Conservation (phyloP, 2,113 vertebrate species). For the Arenaria interpres region DNA sequence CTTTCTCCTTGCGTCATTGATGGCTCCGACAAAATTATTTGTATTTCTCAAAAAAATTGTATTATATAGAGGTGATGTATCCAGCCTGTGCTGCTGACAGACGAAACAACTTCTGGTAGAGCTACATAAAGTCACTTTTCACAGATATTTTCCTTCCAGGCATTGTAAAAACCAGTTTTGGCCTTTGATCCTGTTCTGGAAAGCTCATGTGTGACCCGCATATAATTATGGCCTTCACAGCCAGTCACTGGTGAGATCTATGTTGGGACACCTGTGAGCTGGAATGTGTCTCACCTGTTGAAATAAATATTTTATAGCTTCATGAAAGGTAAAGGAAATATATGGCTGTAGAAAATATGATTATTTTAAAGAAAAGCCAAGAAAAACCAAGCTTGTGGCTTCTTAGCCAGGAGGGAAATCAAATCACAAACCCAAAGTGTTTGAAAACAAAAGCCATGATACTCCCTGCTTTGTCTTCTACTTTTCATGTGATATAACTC, state of each 20-base stretch:
- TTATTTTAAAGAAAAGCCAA: not conserved
- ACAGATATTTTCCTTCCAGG: not conserved
- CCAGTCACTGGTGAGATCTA: not conserved
- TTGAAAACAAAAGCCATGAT: not conserved
- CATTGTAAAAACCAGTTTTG: not conserved
- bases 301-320: not conserved
- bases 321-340: not conserved
- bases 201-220: not conserved
- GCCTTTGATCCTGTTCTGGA: not conserved
- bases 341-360: not conserved
- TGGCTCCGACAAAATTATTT: not conserved
- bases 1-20: not conserved
- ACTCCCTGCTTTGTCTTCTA: not conserved
- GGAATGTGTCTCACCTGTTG: not conserved
- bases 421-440: not conserved
- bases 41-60: accelerated
- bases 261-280: not conserved
- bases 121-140: not conserved
- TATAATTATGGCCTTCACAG: not conserved
- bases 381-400: not conserved
- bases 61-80: not conserved
- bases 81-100: not conserved
- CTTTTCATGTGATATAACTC: not conserved
- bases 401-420: not conserved
- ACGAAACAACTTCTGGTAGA: not conserved